phyloP scores from a whole-genome alignment of 1,140 invertebrate species.

The Caenorhabditis tropicalis region DNA sequence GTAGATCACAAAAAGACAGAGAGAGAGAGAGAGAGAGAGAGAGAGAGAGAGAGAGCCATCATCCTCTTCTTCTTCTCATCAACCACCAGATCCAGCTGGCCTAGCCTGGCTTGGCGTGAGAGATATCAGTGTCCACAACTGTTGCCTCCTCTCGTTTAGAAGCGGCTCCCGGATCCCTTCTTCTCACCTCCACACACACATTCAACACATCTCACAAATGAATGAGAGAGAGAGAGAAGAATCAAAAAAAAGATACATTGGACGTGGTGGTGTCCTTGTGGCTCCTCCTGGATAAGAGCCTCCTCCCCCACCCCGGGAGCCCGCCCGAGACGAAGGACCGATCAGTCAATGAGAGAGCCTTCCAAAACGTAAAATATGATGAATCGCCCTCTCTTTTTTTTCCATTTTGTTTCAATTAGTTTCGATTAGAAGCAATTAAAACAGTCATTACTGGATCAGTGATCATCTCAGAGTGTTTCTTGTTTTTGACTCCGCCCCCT shows the following conservation, averaged over 20 bases:
- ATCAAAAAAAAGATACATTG: slow-evolving; percentile 43
- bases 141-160: neutral
- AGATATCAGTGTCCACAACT: slow-evolving; percentile 33
- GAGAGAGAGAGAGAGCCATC: slow-evolving; percentile 5
- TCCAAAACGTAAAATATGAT: slow-evolving; percentile 29
- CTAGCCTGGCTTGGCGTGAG: too few relatives aligned
- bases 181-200: neutral
- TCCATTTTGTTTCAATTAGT: neutral
- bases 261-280: slow-evolving; percentile 4
- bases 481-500: too few relatives aligned
- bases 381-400: neutral
- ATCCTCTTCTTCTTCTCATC: slow-evolving; percentile 17
- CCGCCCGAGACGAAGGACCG: neutral
- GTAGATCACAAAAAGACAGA: neutral
- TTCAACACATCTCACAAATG: neutral
- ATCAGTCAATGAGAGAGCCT: too few relatives aligned
- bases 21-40: neutral
- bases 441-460: too few relatives aligned
- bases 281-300: too few relatives aligned
- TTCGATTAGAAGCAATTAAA: too few relatives aligned
- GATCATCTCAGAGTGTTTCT: too few relatives aligned
- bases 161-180: neutral
- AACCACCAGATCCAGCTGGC: too few relatives aligned
- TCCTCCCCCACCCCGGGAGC: too few relatives aligned
- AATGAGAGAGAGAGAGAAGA: neutral